A percentile compares a stretch with the other conserved stretches of the same genome.
Evolutionary conservation across 2,888 invertebrate species (phyloP).

Genomic region (Hyles lineata): DNA sequence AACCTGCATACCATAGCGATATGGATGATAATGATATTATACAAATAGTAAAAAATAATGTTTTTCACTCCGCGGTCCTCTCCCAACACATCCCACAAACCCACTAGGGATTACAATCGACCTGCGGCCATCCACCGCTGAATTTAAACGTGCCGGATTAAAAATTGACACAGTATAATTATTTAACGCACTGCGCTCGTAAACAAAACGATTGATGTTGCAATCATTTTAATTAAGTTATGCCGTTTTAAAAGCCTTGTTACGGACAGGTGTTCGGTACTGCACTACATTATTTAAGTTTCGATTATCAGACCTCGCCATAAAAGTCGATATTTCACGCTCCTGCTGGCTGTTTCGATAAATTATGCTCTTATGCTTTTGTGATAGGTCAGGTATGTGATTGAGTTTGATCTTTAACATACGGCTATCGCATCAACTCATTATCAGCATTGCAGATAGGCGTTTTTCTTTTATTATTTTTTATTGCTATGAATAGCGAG

Average conservation of each 20-base stretch:
- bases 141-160: conserved; percentile 57
- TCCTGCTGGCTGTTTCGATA: neutral
- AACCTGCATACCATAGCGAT: too few species aligned
- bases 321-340: conserved; percentile 3
- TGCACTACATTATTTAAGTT: conserved; percentile 46
- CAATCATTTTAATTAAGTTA: conserved; percentile 42
- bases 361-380: neutral
- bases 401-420: neutral
- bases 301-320: conserved; percentile 45
- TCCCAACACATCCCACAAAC: neutral
- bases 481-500: too few species aligned
- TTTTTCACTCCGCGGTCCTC: neutral
- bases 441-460: too few species aligned
- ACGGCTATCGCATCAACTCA: too few species aligned
- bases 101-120: conserved; percentile 31
- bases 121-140: conserved; percentile 44
- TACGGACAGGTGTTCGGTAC: conserved; percentile 18
- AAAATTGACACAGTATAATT: conserved; percentile 55
- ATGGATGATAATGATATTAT: too few species aligned
- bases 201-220: conserved; percentile 42
- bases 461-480: too few species aligned
- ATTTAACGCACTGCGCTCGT: conserved; percentile 45
- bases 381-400: neutral
- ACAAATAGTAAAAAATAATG: neutral
- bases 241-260: conserved; percentile 30